Base-by-base conservation (phyloP, 2,888 invertebrate species). In the Rhingia campestris region DNA sequence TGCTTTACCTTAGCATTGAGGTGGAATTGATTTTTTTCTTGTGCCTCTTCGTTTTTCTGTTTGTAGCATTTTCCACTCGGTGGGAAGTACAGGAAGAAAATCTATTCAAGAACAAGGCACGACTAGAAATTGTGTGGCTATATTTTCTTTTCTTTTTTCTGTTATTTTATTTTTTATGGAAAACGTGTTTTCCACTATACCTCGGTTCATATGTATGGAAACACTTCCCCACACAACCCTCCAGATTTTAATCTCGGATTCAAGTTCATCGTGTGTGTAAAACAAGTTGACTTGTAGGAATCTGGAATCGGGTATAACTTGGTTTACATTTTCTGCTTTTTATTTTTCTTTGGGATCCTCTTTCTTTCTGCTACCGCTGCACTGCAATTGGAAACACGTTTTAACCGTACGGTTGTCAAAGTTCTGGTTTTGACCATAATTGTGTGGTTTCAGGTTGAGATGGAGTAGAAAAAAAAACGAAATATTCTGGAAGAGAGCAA, bases 271-370 rank as follows among this genome's bases (percentile, higher is more conserved):
- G 32, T 56, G 37, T 82, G 64, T 73, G 58, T 69, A 63, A 45
- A 79, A 66, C 74, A 80, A 66, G 70, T 70, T 54, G 77, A 56
- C 49, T 66, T 76, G 67, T 59, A 61, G 10, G 66, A 61, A 63
- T 64, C 22, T 70, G 49, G 22, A 73, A 82, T 82, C 82, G 79
- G 64, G 77, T 73, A 64, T 69, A 74, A 82, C 79, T 79, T 82
- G 79, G 82, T 82, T 82, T 74, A 82, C 79, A 82, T 82, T 82
- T 79, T 82, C 63, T 56, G 45, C 51, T 73, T 69, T 39, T 61
- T 35, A 3, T 14, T 14, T 30, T 37, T 67, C 22, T 22, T 22
- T 2, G 22, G 70, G 45, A 64, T 64, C 54, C 41, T 53, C 59
- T 76, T 72, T 54, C 56, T 45, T 47, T 33, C 22, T 22, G 22